These are phyloP conservation scores for Thymelicus acteon DNA, from an alignment of 2,888 invertebrate species.

Conservation along the genomic window DNA sequence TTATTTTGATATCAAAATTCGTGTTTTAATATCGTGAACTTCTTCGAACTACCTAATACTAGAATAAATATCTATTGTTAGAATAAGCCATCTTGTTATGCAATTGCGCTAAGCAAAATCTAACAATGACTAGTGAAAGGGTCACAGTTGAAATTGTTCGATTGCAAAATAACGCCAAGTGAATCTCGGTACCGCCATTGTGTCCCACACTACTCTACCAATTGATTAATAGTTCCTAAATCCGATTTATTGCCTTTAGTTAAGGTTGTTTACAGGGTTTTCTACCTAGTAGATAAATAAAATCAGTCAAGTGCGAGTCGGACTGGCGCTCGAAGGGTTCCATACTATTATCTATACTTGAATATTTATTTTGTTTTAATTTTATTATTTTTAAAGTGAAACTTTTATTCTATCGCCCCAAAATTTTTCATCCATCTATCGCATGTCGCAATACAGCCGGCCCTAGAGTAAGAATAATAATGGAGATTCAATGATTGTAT, in stretches of 20 bases:
- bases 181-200: conserved; percentile 3
- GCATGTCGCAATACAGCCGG: no score
- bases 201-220: not conserved
- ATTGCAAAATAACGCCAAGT: conserved; percentile 17
- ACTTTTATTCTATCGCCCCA: no score
- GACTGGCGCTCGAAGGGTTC: no score
- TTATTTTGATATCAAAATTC: no score
- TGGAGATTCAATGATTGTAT: no score
- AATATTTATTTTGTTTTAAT: no score
- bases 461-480: no score
- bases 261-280: not conserved
- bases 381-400: no score
- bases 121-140: conserved; percentile 12
- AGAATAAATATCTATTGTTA: conserved; percentile 8
- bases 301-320: no score
- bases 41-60: not conserved
- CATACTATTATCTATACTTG: no score
- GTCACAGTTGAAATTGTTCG: conserved; percentile 13
- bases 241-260: not conserved
- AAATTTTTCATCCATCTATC: no score
- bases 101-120: conserved; percentile 11
- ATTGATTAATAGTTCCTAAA: conserved; percentile 11
- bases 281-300: no score
- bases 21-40: conserved; percentile 9
- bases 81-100: conserved; percentile 14